Conservation (phyloP, 2,113 vertebrate genomes). For the Burhinus oedicnemus region DNA sequence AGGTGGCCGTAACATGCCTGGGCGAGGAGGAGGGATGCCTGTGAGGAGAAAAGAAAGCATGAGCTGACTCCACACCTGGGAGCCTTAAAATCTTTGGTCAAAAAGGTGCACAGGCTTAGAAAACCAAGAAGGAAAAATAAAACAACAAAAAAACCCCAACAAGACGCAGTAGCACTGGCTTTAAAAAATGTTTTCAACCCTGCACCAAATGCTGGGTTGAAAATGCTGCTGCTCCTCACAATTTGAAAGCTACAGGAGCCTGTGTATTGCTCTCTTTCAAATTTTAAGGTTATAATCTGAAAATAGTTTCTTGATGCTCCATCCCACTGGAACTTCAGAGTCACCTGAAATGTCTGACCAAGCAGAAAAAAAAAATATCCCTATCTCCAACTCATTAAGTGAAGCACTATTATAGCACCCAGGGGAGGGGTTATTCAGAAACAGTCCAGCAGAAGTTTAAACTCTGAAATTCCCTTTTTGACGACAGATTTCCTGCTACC, state of each 20-base stretch:
- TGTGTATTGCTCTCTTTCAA: background rate
- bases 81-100: background rate
- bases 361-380: background rate
- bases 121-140: background rate
- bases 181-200: background rate
- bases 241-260: background rate
- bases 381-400: background rate
- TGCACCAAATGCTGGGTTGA: background rate
- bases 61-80: background rate
- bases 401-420: background rate
- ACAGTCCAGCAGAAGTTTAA: background rate
- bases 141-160: background rate
- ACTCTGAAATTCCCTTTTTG: background rate
- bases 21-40: slow-evolving; percentile 96
- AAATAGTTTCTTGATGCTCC: background rate
- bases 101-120: background rate
- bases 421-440: background rate
- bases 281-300: background rate
- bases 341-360: background rate
- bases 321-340: background rate
- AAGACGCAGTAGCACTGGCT: background rate
- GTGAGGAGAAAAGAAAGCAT: background rate
- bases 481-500: background rate
- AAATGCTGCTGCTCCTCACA: background rate
- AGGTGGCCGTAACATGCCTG: slow-evolving; percentile 85